Evolutionary conservation across 2,888 invertebrate genomes (phyloP).

Genomic region (Lasius fuliginosus): DNA sequence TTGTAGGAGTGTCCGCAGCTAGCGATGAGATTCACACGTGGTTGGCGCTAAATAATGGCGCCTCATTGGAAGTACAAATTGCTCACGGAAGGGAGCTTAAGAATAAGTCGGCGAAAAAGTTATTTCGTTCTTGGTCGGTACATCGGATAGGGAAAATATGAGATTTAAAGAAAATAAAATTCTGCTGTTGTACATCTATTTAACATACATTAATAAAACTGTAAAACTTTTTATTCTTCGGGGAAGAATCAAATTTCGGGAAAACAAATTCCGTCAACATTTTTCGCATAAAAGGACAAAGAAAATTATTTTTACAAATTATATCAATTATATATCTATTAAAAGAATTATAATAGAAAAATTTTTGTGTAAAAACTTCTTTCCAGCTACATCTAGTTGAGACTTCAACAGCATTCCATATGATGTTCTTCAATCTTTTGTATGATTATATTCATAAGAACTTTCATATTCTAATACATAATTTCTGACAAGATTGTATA

Average conservation of each 20-base stretch:
- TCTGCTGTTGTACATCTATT: conserved; percentile 17
- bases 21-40: conserved; percentile 84
- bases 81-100: conserved; percentile 84
- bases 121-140: conserved; percentile 86
- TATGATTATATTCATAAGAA: conserved; percentile 18
- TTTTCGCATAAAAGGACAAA: neutral
- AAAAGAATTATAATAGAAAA: conserved; percentile 35
- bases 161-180: conserved; percentile 59
- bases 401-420: conserved; percentile 34
- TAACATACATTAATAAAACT: conserved; percentile 5
- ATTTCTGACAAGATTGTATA: conserved; percentile 30
- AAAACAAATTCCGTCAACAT: neutral
- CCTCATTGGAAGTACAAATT: conserved; percentile 85
- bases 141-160: conserved; percentile 86
- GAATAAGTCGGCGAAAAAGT: conserved; percentile 82
- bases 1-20: conserved; percentile 80
- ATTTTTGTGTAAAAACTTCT: neutral
- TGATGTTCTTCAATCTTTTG: conserved; percentile 19
- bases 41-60: conserved; percentile 85
- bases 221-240: neutral
- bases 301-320: conserved; percentile 7
- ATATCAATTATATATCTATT: neutral
- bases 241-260: neutral
- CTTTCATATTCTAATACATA: neutral
- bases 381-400: conserved; percentile 19